Evolutionary conservation across 1,140 invertebrate species (phyloP).

Genomic region (Leptopilina boulardi): DNA sequence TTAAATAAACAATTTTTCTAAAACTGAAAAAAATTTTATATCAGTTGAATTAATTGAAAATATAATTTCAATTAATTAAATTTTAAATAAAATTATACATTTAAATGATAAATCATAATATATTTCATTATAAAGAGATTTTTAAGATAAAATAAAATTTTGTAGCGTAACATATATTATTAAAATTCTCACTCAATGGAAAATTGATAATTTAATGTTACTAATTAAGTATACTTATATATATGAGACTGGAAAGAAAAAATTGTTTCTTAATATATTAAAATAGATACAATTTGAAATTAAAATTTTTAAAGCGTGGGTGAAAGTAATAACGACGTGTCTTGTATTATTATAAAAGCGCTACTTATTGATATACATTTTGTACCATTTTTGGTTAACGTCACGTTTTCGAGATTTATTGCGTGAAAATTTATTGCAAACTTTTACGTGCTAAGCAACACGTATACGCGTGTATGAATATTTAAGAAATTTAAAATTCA

Average conservation of each 20-base stretch:
- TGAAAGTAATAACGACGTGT: constrained; percentile 16
- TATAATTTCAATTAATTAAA: no score
- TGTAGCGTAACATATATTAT: neutral
- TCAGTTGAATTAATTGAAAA: no score
- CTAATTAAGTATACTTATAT: neutral
- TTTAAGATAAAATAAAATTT: no score
- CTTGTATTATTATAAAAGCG: neutral
- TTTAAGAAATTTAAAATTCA: neutral
- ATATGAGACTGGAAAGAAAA: neutral
- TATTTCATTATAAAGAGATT: no score
- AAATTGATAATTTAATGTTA: neutral
- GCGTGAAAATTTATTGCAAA: constrained; percentile 30
- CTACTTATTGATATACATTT: constrained; percentile 15
- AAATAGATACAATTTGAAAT: neutral
- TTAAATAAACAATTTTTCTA: no score
- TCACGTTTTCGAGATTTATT: constrained; percentile 27
- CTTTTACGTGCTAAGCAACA: constrained; percentile 3
- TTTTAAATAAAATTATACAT: no score
- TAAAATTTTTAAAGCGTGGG: constrained; percentile 20
- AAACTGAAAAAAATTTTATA: no score
- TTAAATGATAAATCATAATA: no score
- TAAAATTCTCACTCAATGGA: neutral
- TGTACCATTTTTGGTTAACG: neutral
- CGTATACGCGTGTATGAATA: constrained; percentile 4
- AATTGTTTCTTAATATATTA: neutral